Conservation (phyloP, 2,797 vertebrate species). For the Gila robusta region DNA sequence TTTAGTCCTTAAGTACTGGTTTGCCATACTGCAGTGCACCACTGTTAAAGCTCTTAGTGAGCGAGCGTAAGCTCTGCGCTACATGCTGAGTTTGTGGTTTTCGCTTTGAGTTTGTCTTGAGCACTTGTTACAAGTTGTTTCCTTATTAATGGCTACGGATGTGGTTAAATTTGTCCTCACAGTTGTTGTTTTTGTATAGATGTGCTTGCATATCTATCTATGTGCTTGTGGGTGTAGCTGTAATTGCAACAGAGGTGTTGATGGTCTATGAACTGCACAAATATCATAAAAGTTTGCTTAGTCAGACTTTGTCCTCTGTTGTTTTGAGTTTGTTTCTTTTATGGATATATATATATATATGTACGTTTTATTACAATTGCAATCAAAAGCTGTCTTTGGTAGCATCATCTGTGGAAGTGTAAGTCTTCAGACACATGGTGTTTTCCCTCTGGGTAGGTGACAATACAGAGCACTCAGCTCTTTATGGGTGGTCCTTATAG, state of each 20-base stretch:
- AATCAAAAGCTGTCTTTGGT: neutral
- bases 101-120: constrained; percentile 8
- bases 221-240: neutral
- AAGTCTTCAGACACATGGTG: constrained; percentile 53
- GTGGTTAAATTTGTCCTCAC: constrained; percentile 2
- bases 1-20: neutral
- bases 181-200: neutral
- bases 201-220: neutral
- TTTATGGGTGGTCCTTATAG: constrained; percentile 32
- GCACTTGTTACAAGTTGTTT: constrained; percentile 29
- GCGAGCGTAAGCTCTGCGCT: constrained; percentile 4
- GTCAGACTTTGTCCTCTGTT: constrained; percentile 1
- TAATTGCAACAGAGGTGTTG: neutral
- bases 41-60: constrained; percentile 30
- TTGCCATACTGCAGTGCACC: constrained; percentile 53
- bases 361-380: neutral
- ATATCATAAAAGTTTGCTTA: constrained; percentile 2
- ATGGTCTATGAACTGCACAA: neutral
- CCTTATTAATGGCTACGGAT: constrained; percentile 4
- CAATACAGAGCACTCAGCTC: constrained; percentile 45
- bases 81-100: constrained; percentile 53
- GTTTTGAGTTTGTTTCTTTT: neutral
- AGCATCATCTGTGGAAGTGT: constrained; percentile 50
- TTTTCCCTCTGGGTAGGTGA: constrained; percentile 56
- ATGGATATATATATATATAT: neutral